Evolutionary conservation across 2,888 invertebrate species (phyloP), one percentile per base, ranked within the genome.

Genomic region (Apamea anceps): DNA sequence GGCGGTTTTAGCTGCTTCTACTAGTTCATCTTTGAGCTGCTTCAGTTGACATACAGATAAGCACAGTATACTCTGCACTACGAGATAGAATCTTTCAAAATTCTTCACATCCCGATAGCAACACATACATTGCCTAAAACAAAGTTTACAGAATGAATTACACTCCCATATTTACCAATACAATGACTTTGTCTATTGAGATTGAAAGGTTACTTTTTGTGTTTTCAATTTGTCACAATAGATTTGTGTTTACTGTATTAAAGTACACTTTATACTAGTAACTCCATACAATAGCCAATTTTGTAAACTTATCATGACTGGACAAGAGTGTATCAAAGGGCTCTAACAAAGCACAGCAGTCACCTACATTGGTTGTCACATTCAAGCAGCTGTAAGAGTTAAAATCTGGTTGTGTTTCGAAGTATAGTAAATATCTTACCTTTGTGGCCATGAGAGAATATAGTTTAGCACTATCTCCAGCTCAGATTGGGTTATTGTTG

Each of bases 21-120:
- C 94, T 75, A 97, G 94, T 80, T 98, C 97, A 92, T 97, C 97
- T 92, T 97, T 97, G 13, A 98, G 97, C 91, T 98, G 97, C 95
- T 98, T 98, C 73, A 99, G 97, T 94, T 99, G 98, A 93, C 98
- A 98, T 81, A 99, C 98, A 72, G 98, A 98, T 89, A 99, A 97
- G 91, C 98, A 98, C 82, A 99, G 98, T 90, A 99, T 98, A 86
- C 99, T 98, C 94, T 99, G 99, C 63, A 99, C 98, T 90, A 99
- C 97, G 92, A 98, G 97, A 95, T 99, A 99, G 94, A 99, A 98
- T 89, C 99, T 97, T 93, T 99, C 99, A 96, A 99, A 98, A 95
- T 99, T 99, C 95, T 99, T 99, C 80, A 98, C 98, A 96, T 99
- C 99, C 90, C 99, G 98, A 95, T 99, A 99, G 95, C 99, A 98